Evolutionary conservation across 1,140 invertebrate genomes (phyloP).

Genomic region (Eriosoma lanigerum): DNA sequence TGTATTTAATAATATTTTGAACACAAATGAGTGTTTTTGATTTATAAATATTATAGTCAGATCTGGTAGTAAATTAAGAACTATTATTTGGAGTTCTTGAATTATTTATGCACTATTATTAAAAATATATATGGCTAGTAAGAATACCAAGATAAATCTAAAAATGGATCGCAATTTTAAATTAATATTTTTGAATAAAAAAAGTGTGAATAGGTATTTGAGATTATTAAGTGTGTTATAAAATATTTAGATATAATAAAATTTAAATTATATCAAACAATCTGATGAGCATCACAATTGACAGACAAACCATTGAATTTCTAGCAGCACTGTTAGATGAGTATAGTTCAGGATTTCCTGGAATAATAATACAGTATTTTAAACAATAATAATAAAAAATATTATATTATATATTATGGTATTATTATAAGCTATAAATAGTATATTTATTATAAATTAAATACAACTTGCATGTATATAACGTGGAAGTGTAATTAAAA

Average conservation of each 20-base stretch:
- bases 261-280: neutral
- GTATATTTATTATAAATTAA: neutral
- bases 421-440: neutral
- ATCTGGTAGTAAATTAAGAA: too few relatives aligned
- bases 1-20: slow-evolving; percentile 5
- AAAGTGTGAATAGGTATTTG: too few relatives aligned
- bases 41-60: neutral
- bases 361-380: neutral
- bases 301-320: neutral
- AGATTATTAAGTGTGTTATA: too few relatives aligned
- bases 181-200: neutral
- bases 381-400: neutral
- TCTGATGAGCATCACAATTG: neutral
- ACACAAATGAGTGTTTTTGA: slow-evolving; percentile 5
- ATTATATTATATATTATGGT: neutral
- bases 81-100: too few relatives aligned
- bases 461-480: neutral
- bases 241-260: too few relatives aligned
- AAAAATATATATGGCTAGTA: neutral
- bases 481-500: too few relatives aligned
- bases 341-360: slow-evolving; percentile 19
- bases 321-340: neutral
- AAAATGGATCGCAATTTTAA: neutral
- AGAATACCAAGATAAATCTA: neutral
- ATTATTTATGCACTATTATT: too few relatives aligned